Conservation (phyloP, 1,140 invertebrate species). For the Magallana ariakensis region DNA sequence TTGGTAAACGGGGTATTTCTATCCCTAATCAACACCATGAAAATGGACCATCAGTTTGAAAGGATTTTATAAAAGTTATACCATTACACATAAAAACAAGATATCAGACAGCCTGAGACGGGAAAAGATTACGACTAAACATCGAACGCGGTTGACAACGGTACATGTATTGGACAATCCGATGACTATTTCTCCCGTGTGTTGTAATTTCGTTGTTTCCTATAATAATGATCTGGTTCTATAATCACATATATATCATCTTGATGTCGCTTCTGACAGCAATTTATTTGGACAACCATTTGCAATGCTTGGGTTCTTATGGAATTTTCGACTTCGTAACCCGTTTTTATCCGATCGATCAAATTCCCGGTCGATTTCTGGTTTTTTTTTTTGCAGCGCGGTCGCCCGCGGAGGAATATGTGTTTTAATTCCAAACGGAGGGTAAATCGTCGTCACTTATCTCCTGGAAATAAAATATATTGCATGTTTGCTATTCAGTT, state of each 20-base stretch:
- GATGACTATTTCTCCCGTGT: background rate
- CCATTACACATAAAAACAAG: no score
- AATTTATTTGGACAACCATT: conserved; percentile 37
- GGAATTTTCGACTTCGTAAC: conserved; percentile 34
- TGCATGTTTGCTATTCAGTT: conserved; percentile 38
- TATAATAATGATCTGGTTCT: conserved; percentile 7
- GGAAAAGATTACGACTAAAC: no score
- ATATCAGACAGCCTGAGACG: no score
- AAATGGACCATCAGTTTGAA: no score
- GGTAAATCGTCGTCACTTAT: conserved; percentile 25
- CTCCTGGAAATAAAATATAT: conserved; percentile 28
- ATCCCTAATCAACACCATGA: no score
- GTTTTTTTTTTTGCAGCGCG: conserved; percentile 22
- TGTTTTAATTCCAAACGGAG: conserved; percentile 31
- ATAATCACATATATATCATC: conserved; percentile 28
- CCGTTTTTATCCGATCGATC: conserved; percentile 37
- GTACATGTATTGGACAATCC: background rate
- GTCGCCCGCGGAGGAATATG: conserved; percentile 31
- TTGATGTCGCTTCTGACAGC: conserved; percentile 12
- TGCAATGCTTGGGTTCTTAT: conserved; percentile 27
- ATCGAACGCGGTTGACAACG: no score
- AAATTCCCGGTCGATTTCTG: conserved; percentile 27
- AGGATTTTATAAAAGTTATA: no score
- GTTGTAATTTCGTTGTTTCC: background rate
- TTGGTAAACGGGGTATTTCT: no score